A percentile compares a stretch with the other conserved stretches of the same genome.
Conservation (phyloP, 2,888 invertebrate genomes). For the Sphaerophoria taeniata region DNA sequence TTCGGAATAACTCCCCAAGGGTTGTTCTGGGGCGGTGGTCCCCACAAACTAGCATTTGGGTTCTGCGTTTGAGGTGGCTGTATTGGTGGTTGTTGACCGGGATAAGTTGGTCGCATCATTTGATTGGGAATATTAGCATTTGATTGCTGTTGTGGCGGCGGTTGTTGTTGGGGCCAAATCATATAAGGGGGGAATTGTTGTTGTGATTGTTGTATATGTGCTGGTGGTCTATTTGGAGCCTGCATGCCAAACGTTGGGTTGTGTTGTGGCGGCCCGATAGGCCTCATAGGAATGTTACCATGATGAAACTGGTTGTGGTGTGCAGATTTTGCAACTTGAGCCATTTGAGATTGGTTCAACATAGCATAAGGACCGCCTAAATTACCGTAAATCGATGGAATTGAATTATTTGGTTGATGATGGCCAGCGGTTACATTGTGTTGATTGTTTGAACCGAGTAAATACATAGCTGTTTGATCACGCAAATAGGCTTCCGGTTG, state of each 20-base stretch:
- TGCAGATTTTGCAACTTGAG: conserved; percentile 69
- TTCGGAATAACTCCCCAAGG: conserved; percentile 82
- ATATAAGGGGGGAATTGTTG: conserved; percentile 80
- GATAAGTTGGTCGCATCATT: conserved; percentile 76
- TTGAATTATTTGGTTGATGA: conserved; percentile 76
- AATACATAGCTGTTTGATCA: conserved; percentile 81
- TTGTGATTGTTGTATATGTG: conserved; percentile 78
- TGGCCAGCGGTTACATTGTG: conserved; percentile 69
- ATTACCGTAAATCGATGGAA: conserved; percentile 71
- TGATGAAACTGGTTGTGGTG: conserved; percentile 77
- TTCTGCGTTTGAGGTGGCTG: conserved; percentile 78
- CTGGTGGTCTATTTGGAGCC: conserved; percentile 78
- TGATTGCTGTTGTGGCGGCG: conserved; percentile 78
- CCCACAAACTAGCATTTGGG: conserved; percentile 82
- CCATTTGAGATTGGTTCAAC: conserved; percentile 78
- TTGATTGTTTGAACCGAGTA: conserved; percentile 74
- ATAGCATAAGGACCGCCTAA: conserved; percentile 77
- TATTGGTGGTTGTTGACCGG: conserved; percentile 76
- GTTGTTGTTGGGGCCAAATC: conserved; percentile 80
- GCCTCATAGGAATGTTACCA: conserved; percentile 78
- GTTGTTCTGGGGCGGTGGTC: conserved; percentile 82
- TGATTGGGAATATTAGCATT: conserved; percentile 75
- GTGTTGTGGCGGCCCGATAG: conserved; percentile 78
- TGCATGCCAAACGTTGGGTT: conserved; percentile 61
- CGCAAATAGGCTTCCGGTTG: conserved; percentile 83